Base-by-base conservation (phyloP, 2,113 vertebrate species). In the Corythornis cristatus region DNA sequence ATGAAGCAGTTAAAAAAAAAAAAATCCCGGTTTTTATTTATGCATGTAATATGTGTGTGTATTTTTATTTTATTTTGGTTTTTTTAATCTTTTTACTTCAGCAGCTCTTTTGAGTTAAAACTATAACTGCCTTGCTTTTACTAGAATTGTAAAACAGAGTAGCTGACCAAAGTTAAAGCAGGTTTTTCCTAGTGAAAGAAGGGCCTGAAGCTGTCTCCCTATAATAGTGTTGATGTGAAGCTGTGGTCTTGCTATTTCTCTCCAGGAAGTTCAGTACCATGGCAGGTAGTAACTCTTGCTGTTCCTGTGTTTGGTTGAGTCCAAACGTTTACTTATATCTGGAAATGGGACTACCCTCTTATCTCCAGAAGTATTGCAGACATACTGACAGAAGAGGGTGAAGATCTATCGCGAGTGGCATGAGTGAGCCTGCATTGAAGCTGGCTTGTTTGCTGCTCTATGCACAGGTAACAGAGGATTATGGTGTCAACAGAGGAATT, bases 401-500 rank as follows among this genome's bases (percentile, higher is more conserved):
- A 65, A 86, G 10, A 15, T 62, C 2, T 33, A 17, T 50, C 2
- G 1, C 2, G 5, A 50, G 26, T 0, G 0, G 16, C 43, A 4
- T 11, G 35, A 53, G 57, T 31, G 73, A 74, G 56, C 26, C 56
- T 83, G 57, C 70, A 35, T 48, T 86, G 91, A 70, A 58, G 71
- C 79, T 88, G 53, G 7, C 57, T 74, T 23, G 9, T 43, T 8
- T 78, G 56, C 76, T 84, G 53, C 37, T 61, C 67, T 53, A 15
- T 0, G 8, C 42, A 31, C 48, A 33, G 37, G 33, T 77, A 18
- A 74, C 25, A 57, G 56, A 79, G 28, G 22, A 73, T 45, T 48
- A 14, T 19, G 61, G 37, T 93, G 51, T 57, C 76, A 18, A 74
- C 25, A 51, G 46, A 75, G 31, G 25, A 50, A 50, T 50, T 48